Evolutionary conservation across 64 coral and sea anemone species (phyloP).

Genomic region (Cladopsammia gracilis): DNA sequence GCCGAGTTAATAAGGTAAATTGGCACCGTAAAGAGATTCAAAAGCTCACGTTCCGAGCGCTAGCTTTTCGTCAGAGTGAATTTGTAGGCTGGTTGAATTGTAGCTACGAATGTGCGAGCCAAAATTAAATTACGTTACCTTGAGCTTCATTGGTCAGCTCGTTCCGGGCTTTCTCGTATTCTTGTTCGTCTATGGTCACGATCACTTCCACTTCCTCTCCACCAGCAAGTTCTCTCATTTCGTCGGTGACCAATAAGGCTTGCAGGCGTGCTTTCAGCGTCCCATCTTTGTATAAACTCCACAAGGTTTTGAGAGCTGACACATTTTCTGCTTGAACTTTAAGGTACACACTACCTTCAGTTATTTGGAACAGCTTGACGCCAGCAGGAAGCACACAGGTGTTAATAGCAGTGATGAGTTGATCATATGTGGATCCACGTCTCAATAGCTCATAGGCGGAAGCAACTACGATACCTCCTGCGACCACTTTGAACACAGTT

Average conservation of each 20-base stretch:
- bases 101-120: too few relatives aligned
- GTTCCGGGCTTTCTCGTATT: neutral
- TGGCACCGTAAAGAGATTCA: too few relatives aligned
- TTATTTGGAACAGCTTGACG: neutral
- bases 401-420: too few relatives aligned
- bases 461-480: too few relatives aligned
- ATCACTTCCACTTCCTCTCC: neutral
- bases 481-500: too few relatives aligned
- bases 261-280: neutral
- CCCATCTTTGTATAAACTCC: neutral
- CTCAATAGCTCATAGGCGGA: too few relatives aligned
- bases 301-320: neutral
- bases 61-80: too few relatives aligned
- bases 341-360: neutral
- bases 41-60: too few relatives aligned
- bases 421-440: too few relatives aligned
- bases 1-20: too few relatives aligned
- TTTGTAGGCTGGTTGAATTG: too few relatives aligned
- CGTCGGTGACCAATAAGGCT: conserved; percentile 7
- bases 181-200: neutral
- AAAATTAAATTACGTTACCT: neutral
- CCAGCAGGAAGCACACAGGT: too few relatives aligned
- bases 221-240: neutral
- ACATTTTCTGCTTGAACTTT: neutral
- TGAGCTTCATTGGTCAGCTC: neutral